Conservation (phyloP, 2,888 invertebrate species). For the Antheraea assamensis region DNA sequence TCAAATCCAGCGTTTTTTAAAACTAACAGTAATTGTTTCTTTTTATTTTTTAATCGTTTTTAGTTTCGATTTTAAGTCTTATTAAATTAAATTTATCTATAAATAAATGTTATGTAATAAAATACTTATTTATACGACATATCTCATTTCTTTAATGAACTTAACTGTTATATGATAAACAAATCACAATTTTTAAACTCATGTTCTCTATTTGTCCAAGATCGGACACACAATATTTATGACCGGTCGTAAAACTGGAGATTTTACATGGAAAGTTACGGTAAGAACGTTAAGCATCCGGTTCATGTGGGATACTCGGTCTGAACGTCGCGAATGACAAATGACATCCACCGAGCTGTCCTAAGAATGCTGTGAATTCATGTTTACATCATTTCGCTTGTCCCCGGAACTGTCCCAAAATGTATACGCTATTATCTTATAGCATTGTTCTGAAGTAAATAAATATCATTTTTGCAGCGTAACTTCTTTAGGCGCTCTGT, state of each 20-base stretch:
- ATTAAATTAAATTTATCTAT: not conserved
- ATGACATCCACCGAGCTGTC: slow-evolving; percentile 35
- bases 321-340: slow-evolving; percentile 40
- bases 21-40: not conserved
- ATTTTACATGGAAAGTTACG: slow-evolving; percentile 11
- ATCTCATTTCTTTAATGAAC: not conserved
- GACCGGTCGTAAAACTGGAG: slow-evolving; percentile 7
- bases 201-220: not conserved
- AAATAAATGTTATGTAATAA: not conserved
- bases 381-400: slow-evolving; percentile 39
- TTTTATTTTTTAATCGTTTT: not conserved
- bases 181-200: not conserved
- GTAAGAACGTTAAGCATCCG: slow-evolving; percentile 8
- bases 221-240: slow-evolving; percentile 11
- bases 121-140: not conserved
- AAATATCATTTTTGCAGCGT: not conserved
- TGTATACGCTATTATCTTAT: slow-evolving; percentile 15
- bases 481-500: slow-evolving; percentile 20
- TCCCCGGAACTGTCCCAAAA: slow-evolving; percentile 4
- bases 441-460: not conserved
- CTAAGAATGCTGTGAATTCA: slow-evolving; percentile 42
- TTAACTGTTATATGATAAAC: not conserved
- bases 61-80: not conserved
- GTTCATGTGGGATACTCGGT: slow-evolving; percentile 10
- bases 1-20: not conserved